Evolutionary conservation across 2,113 vertebrate species (phyloP), one percentile per base, ranked within the genome.

Genomic region (Electrona antarctica): DNA sequence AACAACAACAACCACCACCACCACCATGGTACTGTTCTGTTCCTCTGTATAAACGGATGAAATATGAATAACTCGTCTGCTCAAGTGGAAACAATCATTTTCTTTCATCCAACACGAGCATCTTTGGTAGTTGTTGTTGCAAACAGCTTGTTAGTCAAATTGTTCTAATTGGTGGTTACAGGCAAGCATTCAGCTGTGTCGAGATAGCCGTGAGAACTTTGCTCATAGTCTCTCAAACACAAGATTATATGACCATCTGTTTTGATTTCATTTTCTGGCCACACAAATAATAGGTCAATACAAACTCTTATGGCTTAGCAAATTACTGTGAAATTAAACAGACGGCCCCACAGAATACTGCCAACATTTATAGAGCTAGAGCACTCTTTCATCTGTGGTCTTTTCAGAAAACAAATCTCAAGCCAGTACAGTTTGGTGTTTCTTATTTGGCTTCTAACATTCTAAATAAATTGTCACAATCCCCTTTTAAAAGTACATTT

Each of bases 401-500:
- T 41, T 41, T 41, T 41, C 5, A 41, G 33, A 41, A 41, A 41
- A 41, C 33, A 41, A 41, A 2, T 28, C 15, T 12, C 13, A 6
- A 54, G 51, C 6, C 11, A 12, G n/a, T 54, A 12, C 1, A 13
- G 51, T 50, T 56, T 21, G 67, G 28, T 50, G 7, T 54, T 49
- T 21, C 28, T 61, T 41, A 45, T 63, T 69, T 41, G 33, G 33
- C 33, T 60, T 41, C 45, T 0, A 6, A 54, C 13, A 54, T 41
- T 6, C 13, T 64, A 21, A 68, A 66, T 82, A 74, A 21, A 15
- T 1, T 8, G 60, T 54, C 49, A 73, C 10, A 65, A 15, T 45
- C 9, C 4, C 7, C 6, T 70, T 69, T 66, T 29, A 1, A 65
- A 75, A 64, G 49, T 28, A 2, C 67, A 2, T 62, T 91, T 90